Percentiles rank a stretch among this genome's conserved stretches.
phyloP scores from a whole-genome alignment of 2,888 invertebrate species.

The Fragum whitleyi region DNA sequence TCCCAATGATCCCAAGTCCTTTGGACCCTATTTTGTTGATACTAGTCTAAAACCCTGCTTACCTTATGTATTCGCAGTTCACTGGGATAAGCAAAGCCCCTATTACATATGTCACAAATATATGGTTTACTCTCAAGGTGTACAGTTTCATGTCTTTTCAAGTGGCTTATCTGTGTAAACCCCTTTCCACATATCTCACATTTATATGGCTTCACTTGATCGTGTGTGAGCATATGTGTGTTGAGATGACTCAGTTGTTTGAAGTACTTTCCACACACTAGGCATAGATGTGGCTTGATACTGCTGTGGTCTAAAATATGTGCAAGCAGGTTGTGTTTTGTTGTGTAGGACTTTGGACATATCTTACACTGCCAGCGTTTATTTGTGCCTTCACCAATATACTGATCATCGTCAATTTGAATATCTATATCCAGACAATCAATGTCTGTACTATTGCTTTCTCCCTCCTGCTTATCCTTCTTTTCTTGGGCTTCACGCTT shows the following conservation, averaged over 20 bases:
- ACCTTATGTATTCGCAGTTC: constrained; percentile 81
- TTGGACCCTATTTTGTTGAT: too few relatives aligned
- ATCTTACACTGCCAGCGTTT: constrained; percentile 84
- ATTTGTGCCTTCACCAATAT: constrained; percentile 78
- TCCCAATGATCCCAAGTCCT: too few relatives aligned
- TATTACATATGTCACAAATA: constrained; percentile 81
- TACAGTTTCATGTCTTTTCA: constrained; percentile 83
- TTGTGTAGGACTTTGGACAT: constrained; percentile 84
- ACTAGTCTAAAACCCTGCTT: too few relatives aligned
- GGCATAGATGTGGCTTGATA: constrained; percentile 84
- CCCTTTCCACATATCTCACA: constrained; percentile 82
- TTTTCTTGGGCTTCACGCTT: constrained; percentile 37
- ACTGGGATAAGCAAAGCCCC: constrained; percentile 82
- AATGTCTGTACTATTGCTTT: constrained; percentile 39
- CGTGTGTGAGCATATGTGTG: constrained; percentile 84
- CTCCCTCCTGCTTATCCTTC: constrained; percentile 30
- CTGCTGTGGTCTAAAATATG: constrained; percentile 84
- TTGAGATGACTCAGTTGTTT: constrained; percentile 84
- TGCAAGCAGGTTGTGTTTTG: constrained; percentile 84
- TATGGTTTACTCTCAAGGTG: constrained; percentile 81
- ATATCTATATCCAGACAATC: constrained; percentile 81
- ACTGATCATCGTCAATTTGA: constrained; percentile 82
- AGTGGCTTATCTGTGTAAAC: constrained; percentile 84
- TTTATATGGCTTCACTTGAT: constrained; percentile 82
- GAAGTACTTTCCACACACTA: constrained; percentile 84